Base-by-base conservation (phyloP, 2,113 vertebrate genomes). In the Cathartes aura region DNA sequence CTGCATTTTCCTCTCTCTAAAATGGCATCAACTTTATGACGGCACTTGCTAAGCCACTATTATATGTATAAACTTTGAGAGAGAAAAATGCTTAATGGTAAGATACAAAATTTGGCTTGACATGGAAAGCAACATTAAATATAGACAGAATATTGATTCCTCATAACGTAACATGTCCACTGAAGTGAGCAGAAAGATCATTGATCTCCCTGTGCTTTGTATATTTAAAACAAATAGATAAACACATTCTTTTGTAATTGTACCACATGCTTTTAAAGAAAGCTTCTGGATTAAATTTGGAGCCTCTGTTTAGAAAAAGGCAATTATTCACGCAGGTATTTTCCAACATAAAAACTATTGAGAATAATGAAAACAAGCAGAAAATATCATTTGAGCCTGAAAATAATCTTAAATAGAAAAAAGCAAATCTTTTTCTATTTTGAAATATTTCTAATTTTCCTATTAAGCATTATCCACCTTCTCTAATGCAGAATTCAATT, bases 401-500 rank as follows among this genome's bases (percentile, higher is more conserved):
- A 85, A 97, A 92, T 21, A 53, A 94, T 86, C 42, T 78, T 94
- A 96, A 90, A 50, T 36, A 71, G 26, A 52, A 48, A 66, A 71
- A 55, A 47, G 38, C 38, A 11, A 73, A 29, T 9, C 5, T 88
- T 82, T 82, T 97, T 94, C 30, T 96, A 9, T 96, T 96, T 93
- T 89, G 42, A 62, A 83, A 58, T 66, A 93, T 96, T 97, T 98
- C 50, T 97, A 92, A 97, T 98, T 91, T 98, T 94, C 52, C 52
- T 90, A 58, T 94, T 93, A 95, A 96, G 96, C 66, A 81, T 97
- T 96, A 97, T 95, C 96, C 78, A 96, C 96, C 80, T 97, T 93
- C 81, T 95, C 42, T 97, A 96, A 97, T 91, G 72, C 66, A 95
- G 81, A 97, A 97, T 97, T 98, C 96, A 98, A 96, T 98, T 98